phyloP scores from a whole-genome alignment of 2,113 vertebrate species.

The Pachycephala philippinensis region DNA sequence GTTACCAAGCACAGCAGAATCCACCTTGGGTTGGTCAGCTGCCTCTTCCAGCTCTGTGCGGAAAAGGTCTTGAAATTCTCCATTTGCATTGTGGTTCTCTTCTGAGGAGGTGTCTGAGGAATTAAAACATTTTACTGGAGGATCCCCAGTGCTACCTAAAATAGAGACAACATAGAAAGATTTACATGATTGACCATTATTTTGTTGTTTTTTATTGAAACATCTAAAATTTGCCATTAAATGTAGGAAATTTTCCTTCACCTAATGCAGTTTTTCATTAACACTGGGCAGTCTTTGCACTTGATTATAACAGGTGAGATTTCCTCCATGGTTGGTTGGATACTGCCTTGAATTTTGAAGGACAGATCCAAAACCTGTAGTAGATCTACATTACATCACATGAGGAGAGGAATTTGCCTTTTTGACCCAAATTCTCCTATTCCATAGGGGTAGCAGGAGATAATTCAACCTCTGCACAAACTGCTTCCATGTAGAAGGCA shows the following conservation, averaged over 20 bases:
- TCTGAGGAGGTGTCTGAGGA: constrained; percentile 68
- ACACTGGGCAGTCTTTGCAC: not conserved
- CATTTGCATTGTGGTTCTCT: constrained; percentile 27
- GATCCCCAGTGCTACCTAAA: constrained; percentile 49
- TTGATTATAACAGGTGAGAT: not conserved
- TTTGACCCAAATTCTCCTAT: not conserved
- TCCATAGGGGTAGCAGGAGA: not conserved
- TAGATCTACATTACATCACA: not conserved
- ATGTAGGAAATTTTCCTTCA: not conserved
- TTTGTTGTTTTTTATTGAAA: not conserved
- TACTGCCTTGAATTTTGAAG: not conserved
- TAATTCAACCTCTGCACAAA: not conserved
- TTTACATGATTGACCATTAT: not conserved
- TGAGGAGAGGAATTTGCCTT: not conserved
- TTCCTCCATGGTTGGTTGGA: not conserved
- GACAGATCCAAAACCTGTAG: not conserved
- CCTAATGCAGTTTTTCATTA: not conserved
- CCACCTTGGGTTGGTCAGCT: constrained; percentile 33
- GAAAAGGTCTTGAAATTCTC: constrained; percentile 51
- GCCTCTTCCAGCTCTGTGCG: constrained; percentile 27
- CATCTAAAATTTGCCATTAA: not conserved
- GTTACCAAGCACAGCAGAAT: constrained; percentile 41
- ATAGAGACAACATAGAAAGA: not conserved
- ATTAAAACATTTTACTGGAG: constrained; percentile 42
- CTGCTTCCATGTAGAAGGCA: not conserved